Conservation (phyloP, 2,797 vertebrate species). For the Helostoma temminkii region DNA sequence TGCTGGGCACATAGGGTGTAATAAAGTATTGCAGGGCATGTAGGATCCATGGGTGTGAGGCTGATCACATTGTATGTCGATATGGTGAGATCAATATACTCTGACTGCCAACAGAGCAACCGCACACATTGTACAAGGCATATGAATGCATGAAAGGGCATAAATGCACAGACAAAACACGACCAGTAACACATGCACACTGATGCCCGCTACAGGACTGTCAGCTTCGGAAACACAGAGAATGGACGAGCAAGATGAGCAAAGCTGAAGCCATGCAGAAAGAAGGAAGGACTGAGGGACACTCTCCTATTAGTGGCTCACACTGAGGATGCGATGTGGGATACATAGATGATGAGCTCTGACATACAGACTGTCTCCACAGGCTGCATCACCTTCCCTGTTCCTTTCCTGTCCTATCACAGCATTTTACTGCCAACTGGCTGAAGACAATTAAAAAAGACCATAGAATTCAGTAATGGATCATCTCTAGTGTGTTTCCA, state of each 20-base stretch:
- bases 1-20: neutral
- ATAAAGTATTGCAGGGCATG: conserved; percentile 13
- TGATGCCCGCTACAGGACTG: neutral
- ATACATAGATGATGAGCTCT: conserved; percentile 46
- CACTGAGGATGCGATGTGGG: conserved; percentile 25
- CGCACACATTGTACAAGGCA: neutral
- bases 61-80: conserved; percentile 1
- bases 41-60: conserved; percentile 2
- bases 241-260: conserved; percentile 16
- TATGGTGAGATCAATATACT: conserved; percentile 12
- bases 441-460: conserved; percentile 33
- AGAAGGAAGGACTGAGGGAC: conserved; percentile 25
- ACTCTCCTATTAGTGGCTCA: conserved; percentile 23
- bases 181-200: neutral
- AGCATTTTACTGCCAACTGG: conserved; percentile 29
- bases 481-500: neutral
- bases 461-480: neutral
- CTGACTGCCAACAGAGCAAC: conserved; percentile 19
- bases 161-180: neutral
- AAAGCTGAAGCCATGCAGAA: conserved; percentile 50
- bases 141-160: neutral
- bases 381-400: conserved; percentile 17
- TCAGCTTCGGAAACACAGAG: conserved; percentile 22
- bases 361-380: conserved; percentile 55
- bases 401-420: conserved; percentile 41